Conservation (phyloP, 1,140 invertebrate genomes). For the Scaptodrosophila lebanonensis region DNA sequence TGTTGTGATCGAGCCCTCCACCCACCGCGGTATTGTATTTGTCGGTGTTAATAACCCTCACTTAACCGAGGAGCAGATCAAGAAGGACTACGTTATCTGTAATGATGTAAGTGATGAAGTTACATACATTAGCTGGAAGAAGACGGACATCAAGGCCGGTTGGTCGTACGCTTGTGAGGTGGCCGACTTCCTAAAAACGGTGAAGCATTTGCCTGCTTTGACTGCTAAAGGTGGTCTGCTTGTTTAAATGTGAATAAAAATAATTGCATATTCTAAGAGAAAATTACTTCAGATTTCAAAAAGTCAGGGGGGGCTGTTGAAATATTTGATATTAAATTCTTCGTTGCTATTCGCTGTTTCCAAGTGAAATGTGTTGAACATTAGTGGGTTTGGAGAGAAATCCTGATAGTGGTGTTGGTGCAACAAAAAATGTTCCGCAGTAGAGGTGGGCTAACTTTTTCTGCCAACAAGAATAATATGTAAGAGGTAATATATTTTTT, state of each 20-base stretch:
- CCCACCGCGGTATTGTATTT: slow-evolving; percentile 78
- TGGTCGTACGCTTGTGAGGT: slow-evolving; percentile 83
- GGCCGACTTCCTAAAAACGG: slow-evolving; percentile 79
- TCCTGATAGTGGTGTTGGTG: too few species aligned
- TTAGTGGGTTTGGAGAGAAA: too few species aligned
- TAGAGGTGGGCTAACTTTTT: too few species aligned
- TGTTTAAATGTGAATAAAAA: slow-evolving; percentile 31
- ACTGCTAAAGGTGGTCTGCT: slow-evolving; percentile 60
- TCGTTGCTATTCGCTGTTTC: too few species aligned
- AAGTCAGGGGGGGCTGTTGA: neutral
- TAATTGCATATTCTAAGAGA: neutral
- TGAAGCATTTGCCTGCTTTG: slow-evolving; percentile 76
- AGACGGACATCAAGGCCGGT: slow-evolving; percentile 79
- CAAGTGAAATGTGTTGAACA: too few species aligned
- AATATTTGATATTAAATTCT: too few species aligned
- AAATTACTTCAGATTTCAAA: neutral
- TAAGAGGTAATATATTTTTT: too few species aligned
- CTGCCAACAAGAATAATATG: too few species aligned
- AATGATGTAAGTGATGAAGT: slow-evolving; percentile 78
- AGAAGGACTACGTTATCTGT: slow-evolving; percentile 78
- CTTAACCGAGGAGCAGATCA: slow-evolving; percentile 62
- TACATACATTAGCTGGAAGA: slow-evolving; percentile 79
- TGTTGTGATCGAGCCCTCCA: slow-evolving; percentile 79
- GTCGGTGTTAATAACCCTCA: slow-evolving; percentile 82
- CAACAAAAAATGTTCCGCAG: too few species aligned